Evolutionary conservation across 2,888 invertebrate genomes (phyloP), one percentile per base, ranked within the genome.

Genomic region (Lasioglossum calceatum): DNA sequence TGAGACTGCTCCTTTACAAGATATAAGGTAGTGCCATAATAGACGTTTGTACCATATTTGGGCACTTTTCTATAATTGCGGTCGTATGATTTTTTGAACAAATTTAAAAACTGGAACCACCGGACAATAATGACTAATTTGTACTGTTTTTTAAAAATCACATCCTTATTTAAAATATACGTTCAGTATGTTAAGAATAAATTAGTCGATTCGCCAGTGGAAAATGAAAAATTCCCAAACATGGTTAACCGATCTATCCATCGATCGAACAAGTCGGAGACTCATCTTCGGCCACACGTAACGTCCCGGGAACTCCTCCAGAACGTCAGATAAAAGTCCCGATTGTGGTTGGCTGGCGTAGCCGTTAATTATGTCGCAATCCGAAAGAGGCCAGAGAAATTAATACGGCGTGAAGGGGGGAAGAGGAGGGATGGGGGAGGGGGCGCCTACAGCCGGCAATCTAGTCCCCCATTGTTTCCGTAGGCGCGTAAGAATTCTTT

Each of bases 321-420:
- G 47, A 72, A 5, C 36, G 14, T 7, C 14, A 85, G 75, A 79
- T 79, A 85, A 76, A 64, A 85, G 32, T 61, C 36, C 61, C 70
- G 77, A 82, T 82, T 71, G 76, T 64, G 36, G 14, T 42, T 42
- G 36, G 54, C 61, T 64, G 23, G 5, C 75, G 70, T 72, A 54
- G 81, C 42, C 54, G 86, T 86, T 86, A n/a, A 82, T 87, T 76
- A 81, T 86, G 87, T 82, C 77, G 87, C 87, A 87, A 87, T 77
- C 54, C 79, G 87, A 82, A 87, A 50, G 87, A 87, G 82, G 87
- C 79, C 87, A 76, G 64, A 79, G 87, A 87, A 87, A 87, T 87
- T 80, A 87, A 87, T 87, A 83, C 80, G 50, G 44, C 75, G 82
- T 54, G 67, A 87, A 79, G 44, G 54, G 44, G 47, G 32, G 54